Base-by-base conservation (phyloP, 2,888 invertebrate genomes). In the Melieria picta region DNA sequence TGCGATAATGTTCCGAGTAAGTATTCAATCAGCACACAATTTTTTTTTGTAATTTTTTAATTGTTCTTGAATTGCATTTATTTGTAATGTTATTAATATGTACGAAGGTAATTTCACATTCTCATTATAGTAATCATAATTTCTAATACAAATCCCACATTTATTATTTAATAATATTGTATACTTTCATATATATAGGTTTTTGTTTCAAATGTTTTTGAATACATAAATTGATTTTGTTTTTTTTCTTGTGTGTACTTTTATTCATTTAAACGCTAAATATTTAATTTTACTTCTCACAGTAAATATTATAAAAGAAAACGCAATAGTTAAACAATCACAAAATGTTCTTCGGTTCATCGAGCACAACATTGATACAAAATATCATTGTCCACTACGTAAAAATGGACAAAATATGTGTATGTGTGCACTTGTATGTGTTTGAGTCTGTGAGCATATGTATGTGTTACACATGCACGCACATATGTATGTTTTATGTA, bases 261-360 rank as follows among this genome's bases (percentile, higher is more conserved):
- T 16, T 46, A n/a, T 68, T 63, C 52, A 55, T 46, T 63, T 57
- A 13, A 30, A 56, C 52, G 50, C 57, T 61, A 60, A 67, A 50
- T 45, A 46, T 65, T 58, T 68, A 10, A 47, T 66, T 56, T n/a
- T 30, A 66, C 56, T 65, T 11, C 60, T 62, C 62, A 48, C 68
- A 30, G 30, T 30, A 30, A 30, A 30, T 30, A 30, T 30, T 30
- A 30, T 30, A 30, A 30, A 30, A 30, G 30, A 30, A 30, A 72
- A 72, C 71, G 68, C 11, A 69, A 74, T 66, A 30, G 30, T 30
- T 30, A 72, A 80, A 78, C 79, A 81, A 81, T 81, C 80, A 81
- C 81, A 80, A 79, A 77, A 73, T 75, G 72, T 77, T 65, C 50
- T 65, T 13, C 16, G 57, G 45, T 10, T 30, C 30, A 16, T 64